These are phyloP conservation scores for Drosophila azteca DNA, from an alignment of 1,140 invertebrate genomes.

Conservation along the genomic window DNA sequence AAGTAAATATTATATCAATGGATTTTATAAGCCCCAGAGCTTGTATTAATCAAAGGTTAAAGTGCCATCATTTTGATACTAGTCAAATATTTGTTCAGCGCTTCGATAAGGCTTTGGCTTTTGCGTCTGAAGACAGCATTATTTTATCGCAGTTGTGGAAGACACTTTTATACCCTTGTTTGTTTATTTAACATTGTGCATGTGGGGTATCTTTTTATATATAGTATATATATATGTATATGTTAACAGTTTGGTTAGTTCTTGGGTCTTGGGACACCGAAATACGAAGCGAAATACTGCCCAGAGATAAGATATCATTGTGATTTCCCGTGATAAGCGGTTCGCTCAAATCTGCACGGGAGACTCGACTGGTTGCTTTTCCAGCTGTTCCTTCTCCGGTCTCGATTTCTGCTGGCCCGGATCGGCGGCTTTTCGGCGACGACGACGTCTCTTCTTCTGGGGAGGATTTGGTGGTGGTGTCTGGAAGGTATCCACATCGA, in stretches of 20 bases:
- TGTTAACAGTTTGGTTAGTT: constrained; percentile 37
- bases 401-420: constrained; percentile 33
- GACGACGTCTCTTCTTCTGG: constrained; percentile 57
- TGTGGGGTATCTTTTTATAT: not conserved
- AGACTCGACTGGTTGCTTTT: constrained; percentile 65
- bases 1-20: not conserved
- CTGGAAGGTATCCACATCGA: constrained; percentile 72
- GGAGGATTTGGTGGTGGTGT: constrained; percentile 73
- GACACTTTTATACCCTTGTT: constrained; percentile 43
- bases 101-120: not conserved
- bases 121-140: not conserved
- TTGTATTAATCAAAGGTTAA: too few species aligned
- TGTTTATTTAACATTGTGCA: constrained; percentile 43
- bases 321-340: constrained; percentile 19
- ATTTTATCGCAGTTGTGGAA: constrained; percentile 30
- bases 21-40: too few species aligned
- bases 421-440: constrained; percentile 49
- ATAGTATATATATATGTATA: constrained; percentile 1
- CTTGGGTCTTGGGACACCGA: constrained; percentile 13
- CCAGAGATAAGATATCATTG: constrained; percentile 60
- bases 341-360: constrained; percentile 64
- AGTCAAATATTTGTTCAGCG: too few species aligned
- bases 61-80: too few species aligned
- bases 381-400: constrained; percentile 5
- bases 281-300: constrained; percentile 55